Conservation (phyloP, 2,888 invertebrate genomes). For the Drosophila macrothrix region DNA sequence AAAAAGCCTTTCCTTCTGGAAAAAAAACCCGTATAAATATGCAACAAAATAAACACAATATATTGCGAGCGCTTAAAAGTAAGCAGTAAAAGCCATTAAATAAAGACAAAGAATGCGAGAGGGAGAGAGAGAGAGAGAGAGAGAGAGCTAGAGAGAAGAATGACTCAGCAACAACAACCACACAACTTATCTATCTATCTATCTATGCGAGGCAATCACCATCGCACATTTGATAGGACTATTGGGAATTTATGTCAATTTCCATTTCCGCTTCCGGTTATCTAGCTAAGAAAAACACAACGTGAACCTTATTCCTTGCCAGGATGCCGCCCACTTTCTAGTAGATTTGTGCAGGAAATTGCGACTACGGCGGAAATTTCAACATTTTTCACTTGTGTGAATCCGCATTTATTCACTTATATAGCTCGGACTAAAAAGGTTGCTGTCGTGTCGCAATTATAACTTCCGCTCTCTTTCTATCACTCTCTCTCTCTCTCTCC, state of each 20-base stretch:
- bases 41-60: constrained; percentile 13
- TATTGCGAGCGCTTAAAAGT: neutral
- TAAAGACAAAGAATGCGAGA: constrained; percentile 1
- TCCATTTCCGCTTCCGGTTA: constrained; percentile 52
- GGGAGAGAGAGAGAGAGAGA: neutral
- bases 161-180: neutral
- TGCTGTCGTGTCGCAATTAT: constrained; percentile 12
- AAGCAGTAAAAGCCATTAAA: constrained; percentile 19
- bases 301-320: constrained; percentile 1
- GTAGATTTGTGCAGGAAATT: constrained; percentile 51
- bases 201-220: constrained; percentile 15
- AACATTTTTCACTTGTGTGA: constrained; percentile 38
- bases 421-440: constrained; percentile 8
- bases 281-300: constrained; percentile 6
- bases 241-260: constrained; percentile 52
- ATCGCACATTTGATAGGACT: constrained; percentile 27
- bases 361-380: constrained; percentile 39
- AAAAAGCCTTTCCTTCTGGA: neutral
- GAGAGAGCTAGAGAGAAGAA: neutral
- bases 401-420: neutral
- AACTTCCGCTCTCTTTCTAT: neutral
- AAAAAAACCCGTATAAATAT: constrained; percentile 19
- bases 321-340: constrained; percentile 37
- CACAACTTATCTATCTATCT: neutral
- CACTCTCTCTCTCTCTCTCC: constrained; percentile 1